Base-by-base conservation (phyloP, 2,888 invertebrate genomes). In the Scaptomyza polygonia region DNA sequence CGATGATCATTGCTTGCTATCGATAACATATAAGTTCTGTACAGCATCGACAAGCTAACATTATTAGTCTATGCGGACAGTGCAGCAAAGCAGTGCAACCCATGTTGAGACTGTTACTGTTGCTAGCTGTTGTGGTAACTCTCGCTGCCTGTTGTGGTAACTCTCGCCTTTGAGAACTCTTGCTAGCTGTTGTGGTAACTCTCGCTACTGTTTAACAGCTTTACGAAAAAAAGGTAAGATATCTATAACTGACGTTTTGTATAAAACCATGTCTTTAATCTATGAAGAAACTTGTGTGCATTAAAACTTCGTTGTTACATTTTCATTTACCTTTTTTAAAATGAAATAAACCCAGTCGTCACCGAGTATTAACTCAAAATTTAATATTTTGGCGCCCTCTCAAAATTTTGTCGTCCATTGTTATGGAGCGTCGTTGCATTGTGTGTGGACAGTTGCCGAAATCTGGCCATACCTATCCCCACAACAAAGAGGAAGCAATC, bases 351-450 rank as follows among this genome's bases (percentile, higher is more conserved):
- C 52, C 53, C 14, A 51, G 32, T 56, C n/a, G 7, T 39, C 55
- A 6, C 25, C 27, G 72, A 12, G 18, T 34, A 21, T 54, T 18
- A 66, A 64, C 51, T 84, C 75, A 66, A 81, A 75, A 69, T 72
- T 70, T 68, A 1, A 43, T 44, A 29, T 16, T 39, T 48, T 51
- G 25, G 48, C 53, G 52, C 42, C 47, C 29, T 44, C 40, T 42
- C 34, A 67, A 40, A 71, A 45, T 12, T 54, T 40, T 58, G 48
- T 56, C 16, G 34, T 52, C 44, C 55, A 47, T 61, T 63, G 56
- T 51, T 36, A 81, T 85, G 86, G 54, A 48, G 14, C 83, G 86
- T 64, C 65, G 65, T 21, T 87, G 85, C 66, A 45, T 87, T 30
- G 52, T 85, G 45, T 81, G 79, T 66, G 82, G 81, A 14, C 48